Base-by-base conservation (phyloP, 2,797 vertebrate species). In the Micrastur ruficollis region DNA sequence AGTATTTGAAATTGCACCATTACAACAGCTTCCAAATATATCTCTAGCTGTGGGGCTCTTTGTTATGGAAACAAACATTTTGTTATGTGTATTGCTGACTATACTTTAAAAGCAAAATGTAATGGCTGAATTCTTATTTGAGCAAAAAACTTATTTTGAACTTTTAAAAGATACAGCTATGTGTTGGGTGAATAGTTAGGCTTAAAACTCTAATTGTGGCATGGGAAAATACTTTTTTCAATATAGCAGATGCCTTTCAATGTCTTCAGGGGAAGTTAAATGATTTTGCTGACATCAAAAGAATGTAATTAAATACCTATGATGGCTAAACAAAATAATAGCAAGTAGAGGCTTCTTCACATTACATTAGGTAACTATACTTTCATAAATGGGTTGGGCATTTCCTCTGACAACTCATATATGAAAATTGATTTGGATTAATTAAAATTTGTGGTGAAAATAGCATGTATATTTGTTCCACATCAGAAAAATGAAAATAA, bases 281-380 rank as follows among this genome's bases (percentile, higher is more conserved):
- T 96, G 72, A 90, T 97, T 97, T 96, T 96, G 90, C 94, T 92
- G 44, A 98, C 97, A 98, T 98, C 97, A 98, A 98, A 98, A 93
- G 89, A 91, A 93, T 82, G 17, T 98, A 98, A 98, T 98, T 98
- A 97, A 88, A 71, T 84, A 96, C 40, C 93, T 94, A 96, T 76
- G 91, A 89, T 84, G 93, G 93, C 80, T 90, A 97, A 97, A 96
- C 80, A 96, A 96, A 97, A 96, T 95, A 90, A 65, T 40, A 97
- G 40, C 97, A 98, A 96, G 97, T 96, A 97, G 76, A 97, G 96
- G 84, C 97, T 98, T 90, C 93, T 84, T 94, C 63, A 71, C 27
- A 78, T 93, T 94, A 86, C 61, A 55, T 96, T 95, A 95, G 50
- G 71, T 27, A 92, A 20, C 34, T 73, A 93, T 87, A 94, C 95